phyloP scores from a whole-genome alignment of 1,140 invertebrate species.

The Adelges cooleyi region DNA sequence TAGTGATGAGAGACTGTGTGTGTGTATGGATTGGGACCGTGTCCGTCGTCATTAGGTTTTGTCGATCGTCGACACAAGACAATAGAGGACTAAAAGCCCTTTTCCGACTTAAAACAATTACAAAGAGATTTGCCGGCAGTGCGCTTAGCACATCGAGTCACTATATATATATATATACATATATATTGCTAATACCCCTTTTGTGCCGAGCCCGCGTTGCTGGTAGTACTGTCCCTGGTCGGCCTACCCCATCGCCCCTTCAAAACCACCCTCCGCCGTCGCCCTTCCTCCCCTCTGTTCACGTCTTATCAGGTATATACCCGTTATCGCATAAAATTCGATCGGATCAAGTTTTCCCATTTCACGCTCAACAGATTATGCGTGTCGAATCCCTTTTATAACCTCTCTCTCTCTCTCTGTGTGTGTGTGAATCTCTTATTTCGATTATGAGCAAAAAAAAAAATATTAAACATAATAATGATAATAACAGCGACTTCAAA shows the following conservation, averaged over 20 bases:
- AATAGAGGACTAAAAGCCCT: constrained; percentile 24
- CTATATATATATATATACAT: background rate
- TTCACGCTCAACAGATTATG: constrained; percentile 28
- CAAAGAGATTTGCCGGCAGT: constrained; percentile 13
- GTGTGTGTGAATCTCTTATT: too few species aligned
- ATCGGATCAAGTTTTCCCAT: constrained; percentile 28
- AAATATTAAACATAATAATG: too few species aligned
- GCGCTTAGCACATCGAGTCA: background rate
- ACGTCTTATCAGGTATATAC: constrained; percentile 15
- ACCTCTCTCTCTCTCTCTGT: too few species aligned
- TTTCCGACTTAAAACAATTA: constrained; percentile 27
- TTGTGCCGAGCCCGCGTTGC: too few species aligned
- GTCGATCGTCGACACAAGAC: background rate
- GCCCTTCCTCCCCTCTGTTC: background rate
- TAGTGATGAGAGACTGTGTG: too few species aligned
- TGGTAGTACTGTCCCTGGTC: too few species aligned
- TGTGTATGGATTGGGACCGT: too few species aligned
- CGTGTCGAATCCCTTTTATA: too few species aligned
- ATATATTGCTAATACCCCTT: constrained; percentile 14
- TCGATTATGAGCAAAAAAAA: too few species aligned
- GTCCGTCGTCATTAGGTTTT: too few species aligned
- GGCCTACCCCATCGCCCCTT: background rate
- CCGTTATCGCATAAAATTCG: background rate
- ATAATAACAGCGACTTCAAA: too few species aligned
- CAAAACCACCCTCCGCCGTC: background rate